Conservation (phyloP, 2,888 invertebrate species). For the Agonopterix arenella region DNA sequence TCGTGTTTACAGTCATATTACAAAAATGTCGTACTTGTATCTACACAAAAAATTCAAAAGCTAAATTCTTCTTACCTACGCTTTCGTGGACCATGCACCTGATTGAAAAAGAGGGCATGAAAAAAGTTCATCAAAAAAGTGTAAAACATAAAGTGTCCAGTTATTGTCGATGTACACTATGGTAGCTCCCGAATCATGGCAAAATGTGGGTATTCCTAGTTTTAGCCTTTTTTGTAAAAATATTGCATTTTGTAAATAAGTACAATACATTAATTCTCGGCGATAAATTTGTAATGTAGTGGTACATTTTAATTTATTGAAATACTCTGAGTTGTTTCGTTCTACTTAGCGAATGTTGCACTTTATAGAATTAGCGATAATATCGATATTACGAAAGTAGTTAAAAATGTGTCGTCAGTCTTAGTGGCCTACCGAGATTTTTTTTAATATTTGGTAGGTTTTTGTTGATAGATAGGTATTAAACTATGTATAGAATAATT, state of each 20-base stretch:
- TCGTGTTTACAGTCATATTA: not conserved
- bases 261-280: slow-evolving; percentile 51
- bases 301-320: slow-evolving; percentile 65
- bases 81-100: no score
- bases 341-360: slow-evolving; percentile 71
- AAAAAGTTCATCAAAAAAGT: no score
- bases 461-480: slow-evolving; percentile 72
- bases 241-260: slow-evolving; percentile 74
- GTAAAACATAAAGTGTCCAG: no score
- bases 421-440: slow-evolving; percentile 63
- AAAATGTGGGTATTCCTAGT: slow-evolving; percentile 27
- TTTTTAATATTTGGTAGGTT: slow-evolving; percentile 51
- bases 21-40: not conserved
- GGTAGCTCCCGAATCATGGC: not conserved
- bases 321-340: slow-evolving; percentile 68
- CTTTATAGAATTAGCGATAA: slow-evolving; percentile 64
- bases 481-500: slow-evolving; percentile 67
- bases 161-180: no score
- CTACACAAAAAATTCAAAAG: no score
- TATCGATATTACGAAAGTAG: slow-evolving; percentile 66
- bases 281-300: slow-evolving; percentile 48
- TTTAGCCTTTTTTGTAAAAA: slow-evolving; percentile 47
- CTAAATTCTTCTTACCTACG: no score
- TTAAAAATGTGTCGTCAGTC: slow-evolving; percentile 48
- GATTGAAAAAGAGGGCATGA: no score